A percentile compares a stretch with the other conserved stretches of the same genome.
Conservation (phyloP, 2,888 invertebrate genomes). For the Hoplodrina blanda region DNA sequence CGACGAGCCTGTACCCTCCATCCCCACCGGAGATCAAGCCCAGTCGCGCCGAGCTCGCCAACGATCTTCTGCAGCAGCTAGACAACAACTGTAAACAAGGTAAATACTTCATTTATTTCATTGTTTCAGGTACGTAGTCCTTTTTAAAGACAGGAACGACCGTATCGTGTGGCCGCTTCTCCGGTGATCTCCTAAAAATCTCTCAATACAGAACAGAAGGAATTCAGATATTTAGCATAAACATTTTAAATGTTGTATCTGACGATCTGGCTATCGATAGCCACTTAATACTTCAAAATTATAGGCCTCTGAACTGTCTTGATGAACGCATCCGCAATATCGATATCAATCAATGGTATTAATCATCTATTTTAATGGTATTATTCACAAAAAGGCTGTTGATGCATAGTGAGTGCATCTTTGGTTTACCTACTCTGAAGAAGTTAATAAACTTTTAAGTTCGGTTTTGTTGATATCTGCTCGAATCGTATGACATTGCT, state of each 20-base stretch:
- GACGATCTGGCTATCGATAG: background rate
- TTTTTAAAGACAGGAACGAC: no score
- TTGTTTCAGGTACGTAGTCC: background rate
- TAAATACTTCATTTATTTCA: constrained; percentile 63
- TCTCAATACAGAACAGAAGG: no score
- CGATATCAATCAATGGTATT: background rate
- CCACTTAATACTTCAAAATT: background rate
- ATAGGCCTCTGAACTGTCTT: background rate
- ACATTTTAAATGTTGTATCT: background rate
- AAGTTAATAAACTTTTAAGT: background rate
- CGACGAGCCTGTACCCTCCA: constrained; percentile 81
- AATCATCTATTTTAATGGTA: background rate
- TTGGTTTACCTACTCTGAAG: background rate
- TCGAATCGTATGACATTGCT: background rate
- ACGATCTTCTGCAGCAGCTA: constrained; percentile 92
- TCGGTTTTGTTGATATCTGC: background rate
- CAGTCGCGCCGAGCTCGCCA: constrained; percentile 91
- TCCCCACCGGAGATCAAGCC: constrained; percentile 86
- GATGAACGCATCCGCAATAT: no score
- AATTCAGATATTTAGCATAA: background rate
- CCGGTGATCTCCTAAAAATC: background rate
- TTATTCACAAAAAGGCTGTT: no score
- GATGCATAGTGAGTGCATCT: constrained; percentile 1
- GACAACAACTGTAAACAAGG: constrained; percentile 93
- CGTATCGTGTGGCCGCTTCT: no score